Base-by-base conservation (phyloP, 2,888 invertebrate genomes). In the Taphrorychus bicolor region DNA sequence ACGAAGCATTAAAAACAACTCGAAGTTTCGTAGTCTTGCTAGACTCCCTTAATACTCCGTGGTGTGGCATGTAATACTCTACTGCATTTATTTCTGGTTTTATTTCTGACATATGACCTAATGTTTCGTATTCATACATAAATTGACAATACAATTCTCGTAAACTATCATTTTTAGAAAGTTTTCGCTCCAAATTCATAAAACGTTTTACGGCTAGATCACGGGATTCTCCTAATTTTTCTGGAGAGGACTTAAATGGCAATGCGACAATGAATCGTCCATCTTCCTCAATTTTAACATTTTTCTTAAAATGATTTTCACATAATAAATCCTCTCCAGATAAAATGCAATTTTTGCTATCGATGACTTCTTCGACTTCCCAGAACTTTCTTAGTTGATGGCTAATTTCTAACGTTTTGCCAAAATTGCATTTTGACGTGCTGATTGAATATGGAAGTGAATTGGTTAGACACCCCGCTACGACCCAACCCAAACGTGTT, bases 1-100 rank as follows among this genome's bases (percentile, higher is more conserved):
- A 45, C 3, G 56, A 66, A 5, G 66, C 69, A 32, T 71, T 57
- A 23, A 71, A 70, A 5, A 70, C 69, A 18, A 66, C 68, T 17
- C 66, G 40, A 5, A 69, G 23, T 56, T 70, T 70, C 0, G 66
- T 72, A 2, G 65, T 70, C 14, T 53, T 18, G 11, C 59, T 70
- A n/a, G 54, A 51, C 19, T 59, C 51, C 16, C 70, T 69, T 11
- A 62, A 23, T 1, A 72, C 66, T 3, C 66, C 63, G 48, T 71
- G 64, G 22, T 64, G 64, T 19, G 64, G 64, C 40, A 64, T 32
- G 32, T 19, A 59, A 48, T 59, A 63, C 32, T 63, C 63, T 18
- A 18, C 18, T 0, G 17, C 19, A 0, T 22, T 14, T 41, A 19
- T 11, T 14, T 52, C 9, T 11, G 18, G 22, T 32, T 24, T 1